phyloP scores from a whole-genome alignment of 2,113 vertebrate genomes.

The Bubo bubo region DNA sequence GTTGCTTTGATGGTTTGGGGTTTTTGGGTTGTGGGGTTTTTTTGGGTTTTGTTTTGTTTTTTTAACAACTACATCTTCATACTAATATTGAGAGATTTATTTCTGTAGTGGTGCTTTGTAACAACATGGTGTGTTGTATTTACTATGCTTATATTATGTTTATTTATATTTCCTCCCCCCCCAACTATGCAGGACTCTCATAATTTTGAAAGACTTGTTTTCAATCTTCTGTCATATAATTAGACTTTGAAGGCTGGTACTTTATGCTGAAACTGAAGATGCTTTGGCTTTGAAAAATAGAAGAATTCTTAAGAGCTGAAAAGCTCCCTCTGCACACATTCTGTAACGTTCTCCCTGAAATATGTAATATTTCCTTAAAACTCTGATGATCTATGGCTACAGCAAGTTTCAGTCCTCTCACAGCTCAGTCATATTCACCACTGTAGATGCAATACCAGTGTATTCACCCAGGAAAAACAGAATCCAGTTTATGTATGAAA shows the following conservation, averaged over 20 bases:
- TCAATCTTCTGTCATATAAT: not conserved
- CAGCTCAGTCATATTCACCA: not conserved
- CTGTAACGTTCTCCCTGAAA: not conserved
- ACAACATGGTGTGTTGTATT: not conserved
- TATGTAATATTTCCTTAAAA: not conserved
- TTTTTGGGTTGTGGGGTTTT: no score
- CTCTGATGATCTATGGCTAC: not conserved
- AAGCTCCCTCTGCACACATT: not conserved
- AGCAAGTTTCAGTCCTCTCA: not conserved
- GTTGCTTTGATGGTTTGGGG: not conserved
- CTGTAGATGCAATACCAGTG: not conserved
- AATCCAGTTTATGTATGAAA: not conserved
- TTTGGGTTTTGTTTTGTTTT: not conserved
- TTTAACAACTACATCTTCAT: not conserved
- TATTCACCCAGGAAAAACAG: not conserved
- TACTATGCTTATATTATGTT: not conserved
- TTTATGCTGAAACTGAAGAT: not conserved
- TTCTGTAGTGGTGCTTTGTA: not conserved
- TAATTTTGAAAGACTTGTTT: not conserved
- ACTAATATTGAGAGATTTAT: not conserved
- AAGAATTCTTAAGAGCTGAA: not conserved
- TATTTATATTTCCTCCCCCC: not conserved
- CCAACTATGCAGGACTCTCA: not conserved
- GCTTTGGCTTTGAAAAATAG: not conserved
- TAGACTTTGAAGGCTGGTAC: not conserved